Evolutionary conservation across 1,140 invertebrate species (phyloP), one percentile per base, ranked within the genome.

Genomic region (Drosophila baimaii): DNA sequence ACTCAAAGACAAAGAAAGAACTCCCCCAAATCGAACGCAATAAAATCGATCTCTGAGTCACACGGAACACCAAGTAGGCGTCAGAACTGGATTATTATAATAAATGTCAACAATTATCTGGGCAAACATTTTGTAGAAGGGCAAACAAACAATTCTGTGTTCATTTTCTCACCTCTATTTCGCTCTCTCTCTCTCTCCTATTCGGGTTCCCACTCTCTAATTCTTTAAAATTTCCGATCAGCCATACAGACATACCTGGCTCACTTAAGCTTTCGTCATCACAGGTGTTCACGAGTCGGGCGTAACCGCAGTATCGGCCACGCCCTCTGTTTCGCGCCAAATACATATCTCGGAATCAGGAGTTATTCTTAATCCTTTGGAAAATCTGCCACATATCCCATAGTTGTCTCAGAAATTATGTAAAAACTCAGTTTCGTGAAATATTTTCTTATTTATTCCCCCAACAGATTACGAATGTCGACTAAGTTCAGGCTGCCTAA

Each of bases 231-330:
- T 37, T 27, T 21, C 51, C 13, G 41, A 31, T 29, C 35, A 19
- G 13, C 35, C 6, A 31, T 55, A 31, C 9, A 57, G 43, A 82
- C 80, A 44, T 82, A 82, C 80, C 80, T 82, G 76, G 31, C 49
- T 62, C 55, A 23, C 31, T 23, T 25, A n/a, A 31, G 41, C 35
- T 44, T 25, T 73, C 64, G 54, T 58, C 64, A 39, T 84, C 64
- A 7, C 73, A 73, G 52, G 44, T 79, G 33, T 51, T 63, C 37
- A 70, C 43, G 6, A 82, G 81, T 49, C 70, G 80, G 39, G 56
- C 76, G 56, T 83, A 82, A 7, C 46, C 76, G 37, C 64, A 81
- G 25, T 43, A 56, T 1, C 29, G 57, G 37, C 43, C 55, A n/a
- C 64, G 64, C 25, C 64, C 31, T 23, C 61, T 51, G 33, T 47